A percentile compares a stretch with the other conserved stretches of the same genome.
phyloP scores from a whole-genome alignment of 2,113 vertebrate genomes.

The Pholis gunnellus region DNA sequence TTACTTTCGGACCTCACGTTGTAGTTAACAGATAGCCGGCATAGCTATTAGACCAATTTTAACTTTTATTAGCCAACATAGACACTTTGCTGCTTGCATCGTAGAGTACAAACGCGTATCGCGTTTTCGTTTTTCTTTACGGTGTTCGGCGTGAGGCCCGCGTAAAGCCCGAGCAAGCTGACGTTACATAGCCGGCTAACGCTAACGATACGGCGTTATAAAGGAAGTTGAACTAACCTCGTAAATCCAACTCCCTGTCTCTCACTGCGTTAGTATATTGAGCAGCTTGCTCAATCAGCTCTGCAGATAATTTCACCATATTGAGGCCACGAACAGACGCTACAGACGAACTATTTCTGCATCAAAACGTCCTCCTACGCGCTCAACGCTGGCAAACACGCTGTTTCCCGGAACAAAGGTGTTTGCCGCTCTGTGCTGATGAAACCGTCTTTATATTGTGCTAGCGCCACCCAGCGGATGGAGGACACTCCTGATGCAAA shows the following conservation, averaged over 20 bases:
- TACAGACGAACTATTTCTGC: background rate
- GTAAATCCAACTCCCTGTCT: slow-evolving; percentile 92
- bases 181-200: background rate
- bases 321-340: slow-evolving; percentile 4
- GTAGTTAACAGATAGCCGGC: too few relatives aligned
- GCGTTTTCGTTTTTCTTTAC: background rate
- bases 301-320: slow-evolving; percentile 96
- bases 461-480: background rate
- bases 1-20: background rate
- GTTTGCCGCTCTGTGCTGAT: background rate
- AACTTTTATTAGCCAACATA: accelerated
- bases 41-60: background rate
- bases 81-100: accelerated
- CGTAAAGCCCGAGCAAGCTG: background rate
- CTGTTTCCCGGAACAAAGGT: background rate
- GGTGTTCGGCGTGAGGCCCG: background rate
- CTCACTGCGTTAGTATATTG: slow-evolving; percentile 95
- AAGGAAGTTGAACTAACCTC: slow-evolving; percentile 81
- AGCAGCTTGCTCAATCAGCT: slow-evolving; percentile 95
- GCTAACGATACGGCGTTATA: accelerated
- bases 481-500: background rate
- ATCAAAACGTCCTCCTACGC: background rate
- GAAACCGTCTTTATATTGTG: background rate
- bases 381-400: background rate
- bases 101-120: accelerated